Percentiles rank a stretch among this genome's conserved stretches.
Evolutionary conservation across 2,113 vertebrate species (phyloP).

Genomic region (Epinephelus lanceolatus): DNA sequence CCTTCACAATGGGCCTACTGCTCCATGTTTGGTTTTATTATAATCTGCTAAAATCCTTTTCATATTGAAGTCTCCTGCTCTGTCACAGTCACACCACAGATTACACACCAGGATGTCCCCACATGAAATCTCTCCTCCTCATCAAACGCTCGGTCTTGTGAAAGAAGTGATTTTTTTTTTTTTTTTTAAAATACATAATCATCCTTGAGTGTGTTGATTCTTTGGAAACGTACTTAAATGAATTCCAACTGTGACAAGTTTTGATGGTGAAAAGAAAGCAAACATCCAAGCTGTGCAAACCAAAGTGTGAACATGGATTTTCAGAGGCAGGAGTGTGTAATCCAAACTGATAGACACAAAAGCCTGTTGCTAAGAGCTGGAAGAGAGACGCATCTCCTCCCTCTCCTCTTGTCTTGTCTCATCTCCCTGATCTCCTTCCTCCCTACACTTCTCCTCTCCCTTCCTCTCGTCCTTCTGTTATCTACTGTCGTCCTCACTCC

Average conservation of each 20-base stretch:
- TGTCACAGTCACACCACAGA: constrained; percentile 27
- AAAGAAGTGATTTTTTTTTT: constrained; percentile 29
- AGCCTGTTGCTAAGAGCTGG: constrained; percentile 45
- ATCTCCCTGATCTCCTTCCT: constrained; percentile 17
- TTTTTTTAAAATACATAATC: constrained; percentile 20
- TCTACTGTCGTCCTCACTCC: neutral
- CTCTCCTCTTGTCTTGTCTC: constrained; percentile 43
- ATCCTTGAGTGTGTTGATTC: constrained; percentile 15
- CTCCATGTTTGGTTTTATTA: constrained; percentile 39
- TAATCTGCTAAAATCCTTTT: constrained; percentile 43
- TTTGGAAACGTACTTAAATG: constrained; percentile 48
- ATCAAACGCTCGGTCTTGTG: constrained; percentile 15
- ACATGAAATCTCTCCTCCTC: constrained; percentile 28
- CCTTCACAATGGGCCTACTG: constrained; percentile 8
- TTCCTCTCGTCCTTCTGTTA: neutral
- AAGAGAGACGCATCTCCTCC: constrained; percentile 47
- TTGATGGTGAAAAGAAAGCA: constrained; percentile 54
- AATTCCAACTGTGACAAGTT: constrained; percentile 43
- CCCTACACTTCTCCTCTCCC: neutral
- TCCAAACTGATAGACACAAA: constrained; percentile 60
- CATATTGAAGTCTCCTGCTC: constrained; percentile 28
- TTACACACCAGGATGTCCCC: constrained; percentile 46
- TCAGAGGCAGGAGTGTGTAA: constrained; percentile 52
- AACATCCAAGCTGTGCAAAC: constrained; percentile 59
- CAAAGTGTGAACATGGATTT: constrained; percentile 55